These are phyloP conservation scores for Myotis daubentonii DNA, from an alignment of 2,797 vertebrate species.

Conservation along the genomic window DNA sequence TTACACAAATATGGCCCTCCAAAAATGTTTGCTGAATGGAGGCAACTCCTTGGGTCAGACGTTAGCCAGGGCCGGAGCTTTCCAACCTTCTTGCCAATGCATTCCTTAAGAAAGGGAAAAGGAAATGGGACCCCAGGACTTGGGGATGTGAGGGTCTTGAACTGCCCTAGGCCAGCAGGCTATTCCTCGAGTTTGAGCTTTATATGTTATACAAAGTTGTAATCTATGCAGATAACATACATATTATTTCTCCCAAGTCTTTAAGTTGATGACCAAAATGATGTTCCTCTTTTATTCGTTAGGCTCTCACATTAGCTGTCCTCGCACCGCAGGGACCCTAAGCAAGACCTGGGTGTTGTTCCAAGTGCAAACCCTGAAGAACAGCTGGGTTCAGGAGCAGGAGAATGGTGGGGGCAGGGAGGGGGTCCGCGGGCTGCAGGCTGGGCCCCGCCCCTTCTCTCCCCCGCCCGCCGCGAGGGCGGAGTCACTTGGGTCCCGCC, in stretches of 20 bases:
- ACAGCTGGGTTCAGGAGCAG: conserved; percentile 48
- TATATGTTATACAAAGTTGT: not conserved
- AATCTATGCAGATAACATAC: not conserved
- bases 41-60: not conserved
- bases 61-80: not conserved
- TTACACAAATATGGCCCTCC: not conserved
- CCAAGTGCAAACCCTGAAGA: not conserved
- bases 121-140: not conserved
- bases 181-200: conserved; percentile 33
- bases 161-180: not conserved
- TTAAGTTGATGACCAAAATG: not conserved
- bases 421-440: not conserved
- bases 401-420: not conserved
- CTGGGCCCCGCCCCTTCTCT: conserved; percentile 1
- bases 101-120: not conserved
- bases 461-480: conserved; percentile 62
- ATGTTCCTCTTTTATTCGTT: not conserved
- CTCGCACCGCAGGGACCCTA: not conserved
- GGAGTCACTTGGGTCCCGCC: conserved; percentile 60
- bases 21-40: conserved; percentile 9
- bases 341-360: not conserved
- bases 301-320: not conserved
- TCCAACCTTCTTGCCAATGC: not conserved
- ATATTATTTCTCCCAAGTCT: conserved; percentile 31
- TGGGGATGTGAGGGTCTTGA: not conserved